Percentiles rank a stretch among this genome's conserved stretches.
Evolutionary conservation across 2,888 invertebrate species (phyloP).

Genomic region (Caenorhabditis sp.): DNA sequence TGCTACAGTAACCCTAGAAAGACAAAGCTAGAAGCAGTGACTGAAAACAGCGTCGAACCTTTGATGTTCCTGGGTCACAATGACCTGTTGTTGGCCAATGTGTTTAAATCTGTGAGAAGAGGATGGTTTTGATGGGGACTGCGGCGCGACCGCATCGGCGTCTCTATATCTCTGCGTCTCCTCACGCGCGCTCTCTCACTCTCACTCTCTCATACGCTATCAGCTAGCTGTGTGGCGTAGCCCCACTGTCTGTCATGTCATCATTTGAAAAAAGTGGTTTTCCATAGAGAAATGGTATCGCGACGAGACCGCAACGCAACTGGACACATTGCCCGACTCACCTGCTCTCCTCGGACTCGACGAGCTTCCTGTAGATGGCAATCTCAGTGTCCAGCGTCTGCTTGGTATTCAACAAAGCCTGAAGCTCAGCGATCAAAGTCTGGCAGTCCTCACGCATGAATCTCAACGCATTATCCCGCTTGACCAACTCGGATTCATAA

Average conservation of each 20-base stretch:
- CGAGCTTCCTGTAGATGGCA: slow-evolving; percentile 85
- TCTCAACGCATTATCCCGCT: slow-evolving; percentile 82
- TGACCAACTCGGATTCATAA: slow-evolving; percentile 81
- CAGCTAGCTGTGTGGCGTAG: too few relatives aligned
- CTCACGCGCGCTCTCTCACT: too few relatives aligned
- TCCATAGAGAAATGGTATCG: too few relatives aligned
- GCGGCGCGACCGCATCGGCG: too few relatives aligned
- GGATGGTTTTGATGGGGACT: background rate
- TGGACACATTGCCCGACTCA: slow-evolving; percentile 19
- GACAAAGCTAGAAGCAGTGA: slow-evolving; percentile 1
- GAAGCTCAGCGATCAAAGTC: slow-evolving; percentile 83
- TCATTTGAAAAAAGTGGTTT: too few relatives aligned
- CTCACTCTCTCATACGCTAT: too few relatives aligned
- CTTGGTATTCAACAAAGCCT: slow-evolving; percentile 85
- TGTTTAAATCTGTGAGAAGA: slow-evolving; percentile 51
- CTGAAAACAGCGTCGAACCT: slow-evolving; percentile 34
- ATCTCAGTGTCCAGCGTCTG: slow-evolving; percentile 85
- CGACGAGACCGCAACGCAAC: too few relatives aligned
- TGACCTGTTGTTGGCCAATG: slow-evolving; percentile 32
- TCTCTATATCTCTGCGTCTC: too few relatives aligned
- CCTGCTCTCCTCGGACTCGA: slow-evolving; percentile 85
- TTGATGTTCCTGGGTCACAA: slow-evolving; percentile 31
- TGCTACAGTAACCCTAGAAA: slow-evolving; percentile 16
- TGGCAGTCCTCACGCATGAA: slow-evolving; percentile 82
- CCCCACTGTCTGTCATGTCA: too few relatives aligned